phyloP scores from a whole-genome alignment of 2,797 vertebrate genomes.

The Pseudomugil gertrudae region DNA sequence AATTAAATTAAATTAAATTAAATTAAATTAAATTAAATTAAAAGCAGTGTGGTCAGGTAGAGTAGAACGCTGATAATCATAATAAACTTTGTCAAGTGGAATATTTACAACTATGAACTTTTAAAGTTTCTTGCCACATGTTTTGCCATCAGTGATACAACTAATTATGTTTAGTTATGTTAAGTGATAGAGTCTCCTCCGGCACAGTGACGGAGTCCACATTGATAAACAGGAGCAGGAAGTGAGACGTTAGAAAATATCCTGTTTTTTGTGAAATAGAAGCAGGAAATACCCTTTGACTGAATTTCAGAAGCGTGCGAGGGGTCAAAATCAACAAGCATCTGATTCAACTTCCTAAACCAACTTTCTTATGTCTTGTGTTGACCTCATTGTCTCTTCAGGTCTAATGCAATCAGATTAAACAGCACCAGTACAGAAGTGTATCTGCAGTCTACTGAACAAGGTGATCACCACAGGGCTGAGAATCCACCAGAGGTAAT shows the following conservation, averaged over 20 bases:
- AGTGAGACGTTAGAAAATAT: slow-evolving; percentile 1
- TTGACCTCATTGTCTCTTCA: slow-evolving; percentile 19
- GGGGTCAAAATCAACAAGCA: slow-evolving; percentile 13
- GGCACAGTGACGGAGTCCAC: slow-evolving; percentile 1
- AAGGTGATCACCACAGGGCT: slow-evolving; percentile 39
- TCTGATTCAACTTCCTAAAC: slow-evolving; percentile 37
- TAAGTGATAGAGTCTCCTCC: slow-evolving; percentile 12
- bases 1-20: neutral
- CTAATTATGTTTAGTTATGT: slow-evolving; percentile 20
- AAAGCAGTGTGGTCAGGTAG: neutral
- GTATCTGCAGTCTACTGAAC: slow-evolving; percentile 30
- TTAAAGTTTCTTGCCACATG: slow-evolving; percentile 4
- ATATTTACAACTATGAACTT: slow-evolving; percentile 12
- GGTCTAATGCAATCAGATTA: slow-evolving; percentile 27
- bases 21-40: neutral
- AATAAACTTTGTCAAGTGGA: slow-evolving; percentile 18
- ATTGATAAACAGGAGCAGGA: slow-evolving; percentile 41
- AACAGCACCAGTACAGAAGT: slow-evolving; percentile 4
- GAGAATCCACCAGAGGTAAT: slow-evolving; percentile 44
- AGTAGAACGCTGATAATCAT: slow-evolving; percentile 9
- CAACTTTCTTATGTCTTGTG: slow-evolving; percentile 1
- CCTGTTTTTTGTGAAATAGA: slow-evolving; percentile 44
- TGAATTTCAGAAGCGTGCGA: slow-evolving; percentile 18
- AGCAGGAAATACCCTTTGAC: slow-evolving; percentile 56
- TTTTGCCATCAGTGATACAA: neutral